Evolutionary conservation across 2,888 invertebrate species (phyloP), one percentile per base, ranked within the genome.

Genomic region (Metalampra italica): DNA sequence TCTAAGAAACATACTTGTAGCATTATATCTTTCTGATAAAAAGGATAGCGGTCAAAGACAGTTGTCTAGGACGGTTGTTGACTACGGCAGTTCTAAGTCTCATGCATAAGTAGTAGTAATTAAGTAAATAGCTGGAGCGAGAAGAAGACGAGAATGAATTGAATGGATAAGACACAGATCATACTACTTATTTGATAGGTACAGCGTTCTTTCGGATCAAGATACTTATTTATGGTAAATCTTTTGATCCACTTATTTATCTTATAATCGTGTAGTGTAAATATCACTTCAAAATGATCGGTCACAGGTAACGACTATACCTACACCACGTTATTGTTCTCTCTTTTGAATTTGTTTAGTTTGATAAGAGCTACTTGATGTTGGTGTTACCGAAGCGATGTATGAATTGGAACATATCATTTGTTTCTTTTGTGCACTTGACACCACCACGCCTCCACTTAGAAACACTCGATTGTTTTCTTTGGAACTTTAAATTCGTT

Each of bases 281-380:
- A 78, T 45, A 43, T 45, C 53, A 47, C 49, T 55, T 50, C 56
- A 62, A 67, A 66, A 59, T 59, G 71, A 76, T 73, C 69, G 70
- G 65, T 68, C 66, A 66, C 66, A 67, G 66, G 71, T 75, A 74
- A 73, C 75, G 61, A 68, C 67, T 68, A 71, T 76, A 78, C 75
- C 71, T 70, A 75, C 72, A 76, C 68, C 72, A 69, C 73, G 68
- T 82, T 80, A 86, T 88, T 88, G 87, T 88, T 87, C 84, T 82
- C 76, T 71, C 70, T 77, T 72, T 68, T 78, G 70, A 72, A 82
- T 87, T 79, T 82, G 82, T 86, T 81, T 78, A 78, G 73, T 73
- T 70, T 72, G 87, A 87, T 89, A 87, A 88, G 84, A 85, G 79
- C 72, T 75, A 80, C 83, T 86, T 76, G 74, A 84, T 70, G 66